Evolutionary conservation across 2,888 invertebrate genomes (phyloP), one percentile per base, ranked within the genome.

Genomic region (Acanthosepion pharaonis): DNA sequence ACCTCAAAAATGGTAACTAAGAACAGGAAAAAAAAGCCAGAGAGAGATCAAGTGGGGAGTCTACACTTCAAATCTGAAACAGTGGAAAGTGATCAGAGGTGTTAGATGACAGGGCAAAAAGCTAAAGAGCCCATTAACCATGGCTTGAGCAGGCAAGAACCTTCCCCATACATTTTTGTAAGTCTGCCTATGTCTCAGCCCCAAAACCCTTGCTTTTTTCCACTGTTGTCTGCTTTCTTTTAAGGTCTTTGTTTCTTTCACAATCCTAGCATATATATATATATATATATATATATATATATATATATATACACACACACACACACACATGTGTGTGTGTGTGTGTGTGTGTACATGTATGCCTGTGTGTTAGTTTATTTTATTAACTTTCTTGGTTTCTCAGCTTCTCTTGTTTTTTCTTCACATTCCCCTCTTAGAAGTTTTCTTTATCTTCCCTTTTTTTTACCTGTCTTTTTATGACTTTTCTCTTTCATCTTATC

Each of bases 31-130:
- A 33, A 11, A 92, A 25, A 49, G 15, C 23, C 23, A 93, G 92
- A 93, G 51, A 53, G n/a, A 25, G 92, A 51, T 49, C n/a, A 93
- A n/a, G 92, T 92, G 92, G 48, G 28, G 20, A 49, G 49, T 49
- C 11, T 93, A 93, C 49, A 53, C 92, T 93, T 78, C n/a, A 78
- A 15, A 78, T 78, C n/a, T 78, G 78, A 78, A 78, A n/a, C n/a
- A 78, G n/a, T 78, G 78, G 78, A 78, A 78, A 78, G n/a, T 78
- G 78, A 78, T 78, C 78, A 78, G 78, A 78, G 78, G 78, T 78
- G n/a, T 78, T 78, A n/a, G 78, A 78, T 78, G 78, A 78, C 78
- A 78, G 78, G 78, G 78, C n/a, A 78, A 78, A 78, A 78, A 78
- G 78, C 78, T 9, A 78, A 78, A 78, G 78, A 78, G 78, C 78